These are phyloP conservation scores for Leucophenga maculata DNA, from an alignment of 2,888 invertebrate genomes.

Conservation along the genomic window DNA sequence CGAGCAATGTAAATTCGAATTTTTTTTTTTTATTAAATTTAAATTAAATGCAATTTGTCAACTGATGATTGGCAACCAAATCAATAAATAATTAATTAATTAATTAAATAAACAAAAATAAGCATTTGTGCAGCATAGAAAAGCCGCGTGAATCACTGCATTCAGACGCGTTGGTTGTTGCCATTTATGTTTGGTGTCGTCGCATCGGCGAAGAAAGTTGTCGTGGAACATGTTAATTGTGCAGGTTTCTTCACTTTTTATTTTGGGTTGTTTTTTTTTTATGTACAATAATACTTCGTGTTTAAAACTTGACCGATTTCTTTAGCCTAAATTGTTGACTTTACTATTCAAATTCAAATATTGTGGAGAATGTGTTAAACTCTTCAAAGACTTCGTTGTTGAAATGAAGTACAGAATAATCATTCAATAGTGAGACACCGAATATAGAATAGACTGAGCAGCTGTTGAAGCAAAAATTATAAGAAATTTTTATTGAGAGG, in stretches of 20 bases:
- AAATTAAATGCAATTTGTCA: too few species aligned
- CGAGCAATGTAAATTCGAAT: background rate
- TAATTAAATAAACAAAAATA: too few species aligned
- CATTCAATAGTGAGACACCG: too few species aligned
- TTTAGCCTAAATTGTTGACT: constrained; percentile 33
- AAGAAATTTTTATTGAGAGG: too few species aligned
- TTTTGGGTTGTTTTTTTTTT: background rate
- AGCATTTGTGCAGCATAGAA: background rate
- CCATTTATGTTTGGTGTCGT: constrained; percentile 12
- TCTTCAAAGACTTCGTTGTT: background rate
- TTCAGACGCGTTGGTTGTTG: background rate
- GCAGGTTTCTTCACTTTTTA: constrained; percentile 6
- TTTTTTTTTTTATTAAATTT: background rate
- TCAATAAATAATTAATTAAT: too few species aligned
- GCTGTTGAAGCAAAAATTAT: too few species aligned
- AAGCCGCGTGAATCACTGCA: background rate
- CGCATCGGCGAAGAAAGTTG: constrained; percentile 60
- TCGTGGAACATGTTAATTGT: constrained; percentile 58
- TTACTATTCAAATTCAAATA: too few species aligned
- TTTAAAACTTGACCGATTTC: constrained; percentile 36
- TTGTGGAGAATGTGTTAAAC: too few species aligned
- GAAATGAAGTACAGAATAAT: too few species aligned
- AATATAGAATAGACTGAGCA: too few species aligned
- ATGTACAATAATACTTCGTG: background rate
- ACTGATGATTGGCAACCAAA: too few species aligned